Conservation (phyloP, 2,113 vertebrate genomes). For the Ovis canadensis region DNA sequence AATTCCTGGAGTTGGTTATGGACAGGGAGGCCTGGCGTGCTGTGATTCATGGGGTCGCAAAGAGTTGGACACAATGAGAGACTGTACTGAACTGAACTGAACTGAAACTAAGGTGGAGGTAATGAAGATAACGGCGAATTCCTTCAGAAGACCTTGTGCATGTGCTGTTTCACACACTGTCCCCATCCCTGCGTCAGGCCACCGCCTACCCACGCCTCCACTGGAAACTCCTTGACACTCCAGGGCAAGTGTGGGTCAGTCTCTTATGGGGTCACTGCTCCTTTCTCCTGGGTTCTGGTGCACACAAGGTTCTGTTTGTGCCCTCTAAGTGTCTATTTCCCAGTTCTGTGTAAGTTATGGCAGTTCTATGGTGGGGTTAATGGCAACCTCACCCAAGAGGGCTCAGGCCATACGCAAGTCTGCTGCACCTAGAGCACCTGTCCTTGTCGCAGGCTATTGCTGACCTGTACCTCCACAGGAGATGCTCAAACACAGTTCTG, state of each 20-base stretch:
- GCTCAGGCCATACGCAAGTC: fast-evolving
- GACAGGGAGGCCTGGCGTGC: too few relatives aligned
- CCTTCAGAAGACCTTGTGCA: background rate
- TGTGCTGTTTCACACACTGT: background rate
- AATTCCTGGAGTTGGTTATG: too few relatives aligned
- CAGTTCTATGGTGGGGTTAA: background rate
- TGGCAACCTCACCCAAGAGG: background rate
- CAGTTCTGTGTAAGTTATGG: background rate
- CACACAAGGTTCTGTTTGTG: background rate
- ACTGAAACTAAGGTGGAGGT: background rate
- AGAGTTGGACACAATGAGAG: too few relatives aligned
- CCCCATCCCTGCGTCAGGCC: background rate
- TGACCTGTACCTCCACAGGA: fast-evolving
- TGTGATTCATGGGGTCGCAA: too few relatives aligned
- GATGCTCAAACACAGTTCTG: background rate
- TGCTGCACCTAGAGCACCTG: background rate
- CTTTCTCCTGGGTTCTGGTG: background rate
- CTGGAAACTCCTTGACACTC: background rate
- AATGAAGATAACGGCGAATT: background rate
- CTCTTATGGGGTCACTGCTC: background rate
- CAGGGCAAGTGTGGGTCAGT: background rate
- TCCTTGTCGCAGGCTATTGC: background rate
- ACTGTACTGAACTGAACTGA: too few relatives aligned
- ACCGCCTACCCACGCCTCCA: fast-evolving
- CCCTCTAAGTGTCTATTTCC: background rate